Conservation (phyloP, 2,888 invertebrate genomes). For the Gastrophysa polygoni region DNA sequence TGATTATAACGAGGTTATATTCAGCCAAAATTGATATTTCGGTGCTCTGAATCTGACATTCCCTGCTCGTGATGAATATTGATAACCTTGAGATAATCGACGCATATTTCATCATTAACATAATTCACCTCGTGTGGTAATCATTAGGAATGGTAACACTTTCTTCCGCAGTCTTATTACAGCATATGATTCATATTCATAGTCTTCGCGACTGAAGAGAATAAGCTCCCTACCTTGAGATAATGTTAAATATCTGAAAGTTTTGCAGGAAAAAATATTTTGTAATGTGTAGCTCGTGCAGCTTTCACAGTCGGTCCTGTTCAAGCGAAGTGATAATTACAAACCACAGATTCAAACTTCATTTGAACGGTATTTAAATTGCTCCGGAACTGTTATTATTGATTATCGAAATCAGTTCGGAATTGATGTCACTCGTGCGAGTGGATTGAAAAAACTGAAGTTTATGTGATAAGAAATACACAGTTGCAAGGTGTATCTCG, state of each 20-base stretch:
- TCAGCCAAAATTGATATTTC: too few relatives aligned
- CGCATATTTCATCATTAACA: not conserved
- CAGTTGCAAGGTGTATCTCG: too few relatives aligned
- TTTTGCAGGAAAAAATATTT: slow-evolving; percentile 1
- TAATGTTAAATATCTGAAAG: slow-evolving; percentile 4
- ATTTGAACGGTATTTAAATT: not conserved
- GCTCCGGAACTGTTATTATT: too few relatives aligned
- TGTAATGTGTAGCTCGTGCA: slow-evolving; percentile 12
- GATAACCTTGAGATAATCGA: not conserved
- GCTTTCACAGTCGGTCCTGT: slow-evolving; percentile 35
- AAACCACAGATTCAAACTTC: slow-evolving; percentile 16
- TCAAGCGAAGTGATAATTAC: slow-evolving; percentile 24
- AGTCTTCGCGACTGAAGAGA: not conserved
- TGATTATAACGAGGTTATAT: too few relatives aligned
- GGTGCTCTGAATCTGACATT: too few relatives aligned
- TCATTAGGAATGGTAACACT: not conserved
- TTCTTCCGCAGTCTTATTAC: not conserved
- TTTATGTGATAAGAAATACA: too few relatives aligned
- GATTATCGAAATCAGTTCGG: not conserved
- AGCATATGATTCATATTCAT: not conserved
- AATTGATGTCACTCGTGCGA: not conserved
- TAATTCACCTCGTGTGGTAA: not conserved
- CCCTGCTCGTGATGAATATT: not conserved
- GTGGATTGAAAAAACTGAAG: not conserved
- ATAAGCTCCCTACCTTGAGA: not conserved